Evolutionary conservation across 2,888 invertebrate genomes (phyloP).

Genomic region (Drosophila pseudotalamancana): DNA sequence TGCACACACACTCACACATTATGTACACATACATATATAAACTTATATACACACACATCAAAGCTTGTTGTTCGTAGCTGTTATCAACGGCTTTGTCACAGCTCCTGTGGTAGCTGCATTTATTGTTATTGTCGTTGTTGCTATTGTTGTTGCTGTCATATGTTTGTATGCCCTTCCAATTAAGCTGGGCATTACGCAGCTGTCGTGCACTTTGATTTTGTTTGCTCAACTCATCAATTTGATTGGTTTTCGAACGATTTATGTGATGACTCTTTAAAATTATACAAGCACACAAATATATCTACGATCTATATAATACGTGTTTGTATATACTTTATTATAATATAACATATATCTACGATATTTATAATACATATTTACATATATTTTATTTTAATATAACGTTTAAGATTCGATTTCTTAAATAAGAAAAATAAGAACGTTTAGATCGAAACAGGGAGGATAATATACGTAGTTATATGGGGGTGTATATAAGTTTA

Average conservation of each 20-base stretch:
- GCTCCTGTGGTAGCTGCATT: conserved; percentile 46
- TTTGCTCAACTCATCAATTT: conserved; percentile 9
- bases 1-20: not conserved
- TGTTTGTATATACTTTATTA: no score
- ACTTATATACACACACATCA: conserved; percentile 5
- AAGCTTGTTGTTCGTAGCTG: conserved; percentile 38
- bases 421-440: no score
- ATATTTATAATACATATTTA: no score
- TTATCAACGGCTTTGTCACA: conserved; percentile 58
- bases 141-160: conserved; percentile 36
- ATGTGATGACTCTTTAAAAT: no score
- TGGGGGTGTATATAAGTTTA: no score
- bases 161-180: conserved; percentile 38
- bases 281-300: no score
- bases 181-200: conserved; percentile 4
- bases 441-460: no score
- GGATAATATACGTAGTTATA: no score
- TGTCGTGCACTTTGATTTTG: conserved; percentile 11
- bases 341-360: no score
- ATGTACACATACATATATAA: conserved; percentile 3
- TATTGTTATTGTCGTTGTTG: conserved; percentile 19
- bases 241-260: not conserved
- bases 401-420: no score
- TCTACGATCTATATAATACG: no score
- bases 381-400: no score